Base-by-base conservation (phyloP, 2,888 invertebrate genomes). In the Caenorhabditis macrosperma region DNA sequence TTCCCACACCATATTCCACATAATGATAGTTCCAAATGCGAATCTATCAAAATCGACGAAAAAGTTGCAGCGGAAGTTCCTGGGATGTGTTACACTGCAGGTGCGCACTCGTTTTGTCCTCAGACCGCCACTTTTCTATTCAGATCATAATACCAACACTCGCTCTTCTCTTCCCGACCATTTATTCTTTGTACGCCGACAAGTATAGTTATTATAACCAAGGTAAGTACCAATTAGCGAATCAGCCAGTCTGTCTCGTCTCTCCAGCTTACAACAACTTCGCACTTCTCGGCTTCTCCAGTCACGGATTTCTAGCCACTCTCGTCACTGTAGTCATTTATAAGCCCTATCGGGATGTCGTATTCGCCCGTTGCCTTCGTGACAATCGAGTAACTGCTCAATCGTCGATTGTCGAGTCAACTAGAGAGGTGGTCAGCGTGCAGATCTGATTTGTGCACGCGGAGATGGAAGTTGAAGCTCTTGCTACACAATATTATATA, bases 171-270 rank as follows among this genome's bases (percentile, higher is more conserved):
- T 22, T n/a, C 22, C 76, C 76, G 15, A 41, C 55, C 15, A 2
- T n/a, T 4, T 76, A 50, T 26, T 67, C 76, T 9, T 38, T 76
- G 7, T 63, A 63, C 20, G 60, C 68, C 0, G 68, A 76, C 28
- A 15, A 22, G 28, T 30, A 55, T n/a, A 28, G 68, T 30, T 76
- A 76, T 28, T 76, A 76, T 41, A 63, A 76, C 57, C 76, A 76
- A 60, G 33, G 33, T 33, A 33, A 9, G 33, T n/a, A n/a, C n/a
- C n/a, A n/a, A n/a, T n/a, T n/a, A n/a, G n/a, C n/a, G n/a, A n/a
- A n/a, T n/a, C n/a, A n/a, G n/a, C n/a, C n/a, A n/a, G n/a, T n/a
- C n/a, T n/a, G n/a, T n/a, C n/a, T n/a, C n/a, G n/a, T n/a, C n/a
- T n/a, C 5, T 33, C 9, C 33, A 44, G 44, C 38, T 12, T 38